Base-by-base conservation (phyloP, 2,888 invertebrate species). In the Latrodectus hesperus region DNA sequence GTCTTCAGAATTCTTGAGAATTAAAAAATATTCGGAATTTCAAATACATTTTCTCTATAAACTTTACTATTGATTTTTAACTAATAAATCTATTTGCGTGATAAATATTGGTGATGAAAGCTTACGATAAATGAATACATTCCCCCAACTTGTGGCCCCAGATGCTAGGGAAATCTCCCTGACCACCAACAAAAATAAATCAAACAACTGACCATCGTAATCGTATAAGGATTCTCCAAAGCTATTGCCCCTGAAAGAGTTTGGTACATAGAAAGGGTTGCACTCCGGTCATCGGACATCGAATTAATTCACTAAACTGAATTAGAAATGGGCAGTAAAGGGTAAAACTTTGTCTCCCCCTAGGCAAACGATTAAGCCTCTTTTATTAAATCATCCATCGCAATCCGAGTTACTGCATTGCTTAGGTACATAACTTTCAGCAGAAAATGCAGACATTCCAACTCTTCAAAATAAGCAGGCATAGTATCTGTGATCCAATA, bases 301-400 rank as follows among this genome's bases (percentile, higher is more conserved):
- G 81, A 87, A 87, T 87, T 87, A 87, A 87, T 87, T 87, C 81
- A 68, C 2, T 77, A 72, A 86, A 87, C 53, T 81, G 81, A 55
- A 87, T 87, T 87, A 87, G 72, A 68, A 17, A 26, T 64, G 84
- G 86, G 81, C 67, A 52, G 82, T 60, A 86, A 81, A 82, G 77
- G 86, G 76, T 67, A 51, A 73, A 67, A 49, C 68, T 55, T 51
- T 12, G 26, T 55, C 86, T 77, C 55, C 81, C 55, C 55, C 9
- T 14, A 76, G 86, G 64, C 77, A 14, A 17, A 60, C 79, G 72
- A 82, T 81, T 87, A 81, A 65, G 67, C n/a, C 60, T 49, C 10
- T 38, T 68, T 86, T 87, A 87, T 87, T 65, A 49, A 81, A 87
- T 87, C 81, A 87, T 55, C 38, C 76, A 71, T 53, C 65, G 67